Percentiles rank a stretch among this genome's conserved stretches.
Evolutionary conservation across 2,888 invertebrate species (phyloP).

Genomic region (Diplolepis rosae): DNA sequence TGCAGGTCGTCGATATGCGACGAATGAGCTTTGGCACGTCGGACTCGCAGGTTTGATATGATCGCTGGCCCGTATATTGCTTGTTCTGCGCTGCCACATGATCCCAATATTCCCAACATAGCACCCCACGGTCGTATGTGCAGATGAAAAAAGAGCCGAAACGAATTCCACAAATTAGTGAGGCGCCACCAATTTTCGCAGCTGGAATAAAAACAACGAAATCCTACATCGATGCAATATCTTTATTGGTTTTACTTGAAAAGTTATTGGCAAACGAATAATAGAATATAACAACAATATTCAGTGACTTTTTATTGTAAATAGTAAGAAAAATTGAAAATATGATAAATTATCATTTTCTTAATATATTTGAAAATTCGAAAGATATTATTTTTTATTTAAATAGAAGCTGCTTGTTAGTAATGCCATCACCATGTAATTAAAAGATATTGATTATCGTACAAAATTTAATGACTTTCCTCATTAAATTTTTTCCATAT

Average conservation of each 20-base stretch:
- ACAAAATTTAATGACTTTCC: too few species aligned
- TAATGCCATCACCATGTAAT: too few species aligned
- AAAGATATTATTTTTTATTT: too few species aligned
- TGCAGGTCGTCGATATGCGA: slow-evolving; percentile 72
- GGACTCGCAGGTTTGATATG: slow-evolving; percentile 63
- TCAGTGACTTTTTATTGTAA: too few species aligned
- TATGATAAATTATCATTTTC: too few species aligned
- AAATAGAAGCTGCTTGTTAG: too few species aligned
- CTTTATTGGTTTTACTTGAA: neutral
- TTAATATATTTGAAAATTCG: too few species aligned
- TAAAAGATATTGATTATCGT: too few species aligned
- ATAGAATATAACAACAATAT: too few species aligned
- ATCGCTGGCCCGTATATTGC: slow-evolving; percentile 63
- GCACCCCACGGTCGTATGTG: slow-evolving; percentile 13
- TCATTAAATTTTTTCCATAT: too few species aligned
- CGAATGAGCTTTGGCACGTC: slow-evolving; percentile 69
- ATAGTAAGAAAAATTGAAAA: too few species aligned
- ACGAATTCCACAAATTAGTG: slow-evolving; percentile 38
- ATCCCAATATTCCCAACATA: slow-evolving; percentile 63
- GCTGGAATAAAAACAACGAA: slow-evolving; percentile 1
- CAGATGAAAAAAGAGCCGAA: slow-evolving; percentile 34
- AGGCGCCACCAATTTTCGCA: slow-evolving; percentile 19
- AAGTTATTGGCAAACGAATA: too few species aligned
- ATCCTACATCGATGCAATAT: neutral
- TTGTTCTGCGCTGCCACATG: slow-evolving; percentile 55